Conservation (phyloP, 2,113 vertebrate genomes). For the Callospermophilus lateralis region DNA sequence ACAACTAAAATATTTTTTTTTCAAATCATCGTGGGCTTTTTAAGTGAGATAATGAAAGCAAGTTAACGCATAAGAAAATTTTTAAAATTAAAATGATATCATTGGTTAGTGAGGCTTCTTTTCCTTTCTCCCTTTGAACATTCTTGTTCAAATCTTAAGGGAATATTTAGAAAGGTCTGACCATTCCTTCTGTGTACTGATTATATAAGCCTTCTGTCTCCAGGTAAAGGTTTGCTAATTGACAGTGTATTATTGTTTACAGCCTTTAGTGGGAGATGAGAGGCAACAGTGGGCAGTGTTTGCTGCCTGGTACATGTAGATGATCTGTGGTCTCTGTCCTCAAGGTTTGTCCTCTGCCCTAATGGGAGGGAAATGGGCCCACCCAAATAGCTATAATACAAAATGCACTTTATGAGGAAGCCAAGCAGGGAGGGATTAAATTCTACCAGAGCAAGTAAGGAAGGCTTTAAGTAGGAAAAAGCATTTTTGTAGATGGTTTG, state of each 20-base stretch:
- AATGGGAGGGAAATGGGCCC: neutral
- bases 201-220: conserved; percentile 15
- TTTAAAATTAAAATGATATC: neutral
- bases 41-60: conserved; percentile 64
- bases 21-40: conserved; percentile 40
- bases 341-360: neutral
- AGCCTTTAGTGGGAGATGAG: conserved; percentile 28
- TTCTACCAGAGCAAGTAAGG: neutral
- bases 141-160: conserved; percentile 43
- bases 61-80: conserved; percentile 27
- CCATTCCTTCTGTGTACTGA: neutral
- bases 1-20: no score
- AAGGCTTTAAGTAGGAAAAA: neutral
- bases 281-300: neutral
- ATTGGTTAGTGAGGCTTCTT: neutral
- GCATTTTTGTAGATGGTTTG: conserved; percentile 5
- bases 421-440: neutral
- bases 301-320: neutral
- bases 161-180: conserved; percentile 26
- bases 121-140: neutral
- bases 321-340: conserved; percentile 4
- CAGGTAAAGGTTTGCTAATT: conserved; percentile 44
- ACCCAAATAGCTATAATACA: conserved; percentile 30
- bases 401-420: conserved; percentile 17
- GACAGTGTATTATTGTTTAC: neutral